Conservation (phyloP, 2,797 vertebrate genomes). For the Myotis vivesi region DNA sequence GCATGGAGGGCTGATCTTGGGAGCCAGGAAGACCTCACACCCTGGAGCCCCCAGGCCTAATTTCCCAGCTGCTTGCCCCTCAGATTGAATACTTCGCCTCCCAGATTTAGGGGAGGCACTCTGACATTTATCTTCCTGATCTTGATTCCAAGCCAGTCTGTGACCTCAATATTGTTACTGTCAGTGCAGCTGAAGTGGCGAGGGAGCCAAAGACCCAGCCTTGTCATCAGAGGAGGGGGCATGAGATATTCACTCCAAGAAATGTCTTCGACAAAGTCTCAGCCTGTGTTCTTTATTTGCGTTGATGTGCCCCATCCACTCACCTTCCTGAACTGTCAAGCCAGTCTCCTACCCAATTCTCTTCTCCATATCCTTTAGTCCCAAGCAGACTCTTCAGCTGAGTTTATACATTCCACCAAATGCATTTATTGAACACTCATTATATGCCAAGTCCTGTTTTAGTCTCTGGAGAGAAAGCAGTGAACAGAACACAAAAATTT, state of each 20-base stretch:
- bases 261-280: slow-evolving; percentile 70
- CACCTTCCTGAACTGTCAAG: background rate
- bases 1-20: slow-evolving; percentile 61
- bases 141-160: slow-evolving; percentile 68
- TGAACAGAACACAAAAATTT: background rate
- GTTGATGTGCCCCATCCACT: background rate
- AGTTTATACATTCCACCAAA: background rate
- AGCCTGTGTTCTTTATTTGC: slow-evolving; percentile 61
- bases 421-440: background rate
- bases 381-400: background rate
- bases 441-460: background rate
- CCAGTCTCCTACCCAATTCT: background rate
- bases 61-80: slow-evolving; percentile 67
- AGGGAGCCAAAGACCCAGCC: slow-evolving; percentile 60
- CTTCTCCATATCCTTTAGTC: background rate
- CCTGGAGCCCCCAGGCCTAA: slow-evolving; percentile 58
- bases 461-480: background rate
- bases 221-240: slow-evolving; percentile 57
- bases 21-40: slow-evolving; percentile 73
- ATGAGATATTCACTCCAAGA: slow-evolving; percentile 71
- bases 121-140: slow-evolving; percentile 66
- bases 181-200: slow-evolving; percentile 49
- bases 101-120: slow-evolving; percentile 52
- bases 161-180: slow-evolving; percentile 63
- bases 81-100: slow-evolving; percentile 57